Percentiles rank a stretch among this genome's conserved stretches.
Evolutionary conservation across 2,888 invertebrate species (phyloP).

Genomic region (Teleogryllus oceanicus): DNA sequence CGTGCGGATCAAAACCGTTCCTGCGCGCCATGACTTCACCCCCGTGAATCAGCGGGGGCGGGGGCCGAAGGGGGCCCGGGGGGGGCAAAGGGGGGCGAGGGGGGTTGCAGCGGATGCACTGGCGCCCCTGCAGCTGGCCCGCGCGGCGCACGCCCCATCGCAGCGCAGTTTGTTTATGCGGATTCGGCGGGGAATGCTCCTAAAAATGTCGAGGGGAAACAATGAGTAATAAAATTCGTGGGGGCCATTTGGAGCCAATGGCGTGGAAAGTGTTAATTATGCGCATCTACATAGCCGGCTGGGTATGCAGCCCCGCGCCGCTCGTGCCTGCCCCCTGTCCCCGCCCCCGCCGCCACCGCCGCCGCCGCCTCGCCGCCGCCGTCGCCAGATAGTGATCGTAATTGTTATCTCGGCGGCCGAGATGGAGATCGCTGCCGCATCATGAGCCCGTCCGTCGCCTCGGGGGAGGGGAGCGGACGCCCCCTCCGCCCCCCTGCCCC

Average conservation of each 20-base stretch:
- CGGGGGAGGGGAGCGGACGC: neutral
- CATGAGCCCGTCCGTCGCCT: neutral
- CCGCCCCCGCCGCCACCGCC: neutral
- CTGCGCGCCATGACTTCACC: too few species aligned
- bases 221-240: neutral
- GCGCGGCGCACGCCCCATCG: neutral
- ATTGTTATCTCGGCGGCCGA: neutral
- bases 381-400: neutral
- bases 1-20: too few species aligned
- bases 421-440: neutral
- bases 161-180: neutral
- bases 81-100: too few species aligned
- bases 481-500: neutral
- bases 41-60: too few species aligned
- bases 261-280: slow-evolving; percentile 18
- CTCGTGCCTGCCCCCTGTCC: neutral
- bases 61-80: too few species aligned
- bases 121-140: too few species aligned
- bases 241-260: neutral
- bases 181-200: neutral
- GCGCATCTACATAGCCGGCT: neutral
- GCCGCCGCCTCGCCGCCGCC: neutral
- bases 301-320: neutral
- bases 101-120: too few species aligned
- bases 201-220: slow-evolving; percentile 18